phyloP scores from a whole-genome alignment of 2,797 vertebrate species.

The Ciconia nigra region DNA sequence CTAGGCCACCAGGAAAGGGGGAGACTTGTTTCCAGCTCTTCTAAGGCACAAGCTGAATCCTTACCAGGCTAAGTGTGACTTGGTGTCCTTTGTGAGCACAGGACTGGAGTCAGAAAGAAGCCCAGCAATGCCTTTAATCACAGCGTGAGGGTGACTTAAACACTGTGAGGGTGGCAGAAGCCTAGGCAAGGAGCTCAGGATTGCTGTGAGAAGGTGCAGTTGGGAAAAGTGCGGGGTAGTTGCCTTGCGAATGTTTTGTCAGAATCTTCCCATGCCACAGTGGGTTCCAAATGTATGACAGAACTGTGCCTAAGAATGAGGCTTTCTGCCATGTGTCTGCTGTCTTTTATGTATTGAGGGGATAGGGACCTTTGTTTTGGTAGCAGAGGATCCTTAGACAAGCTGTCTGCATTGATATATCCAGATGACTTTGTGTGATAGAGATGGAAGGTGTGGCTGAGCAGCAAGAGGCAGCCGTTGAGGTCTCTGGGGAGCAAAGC shows the following conservation, averaged over 20 bases:
- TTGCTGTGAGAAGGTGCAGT: not conserved
- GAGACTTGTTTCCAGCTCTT: not conserved
- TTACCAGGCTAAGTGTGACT: not conserved
- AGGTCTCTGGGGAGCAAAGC: not conserved
- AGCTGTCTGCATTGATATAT: not conserved
- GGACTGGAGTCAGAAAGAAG: not conserved
- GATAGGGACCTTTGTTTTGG: not conserved
- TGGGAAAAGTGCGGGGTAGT: accelerated
- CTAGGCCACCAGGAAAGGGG: not conserved
- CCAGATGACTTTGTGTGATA: not conserved
- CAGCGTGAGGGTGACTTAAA: too few species aligned
- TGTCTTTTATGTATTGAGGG: not conserved
- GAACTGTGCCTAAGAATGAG: not conserved
- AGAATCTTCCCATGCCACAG: accelerated
- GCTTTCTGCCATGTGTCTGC: not conserved
- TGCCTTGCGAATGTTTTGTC: not conserved
- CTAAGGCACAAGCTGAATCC: not conserved
- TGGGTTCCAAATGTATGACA: not conserved
- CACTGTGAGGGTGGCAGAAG: not conserved
- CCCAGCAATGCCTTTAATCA: too few species aligned
- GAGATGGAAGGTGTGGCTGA: not conserved
- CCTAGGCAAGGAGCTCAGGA: accelerated
- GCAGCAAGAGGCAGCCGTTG: accelerated
- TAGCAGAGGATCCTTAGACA: not conserved
- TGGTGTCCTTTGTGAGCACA: not conserved